Base-by-base conservation (phyloP, 2,888 invertebrate species). In the Eurytoma adleriae region DNA sequence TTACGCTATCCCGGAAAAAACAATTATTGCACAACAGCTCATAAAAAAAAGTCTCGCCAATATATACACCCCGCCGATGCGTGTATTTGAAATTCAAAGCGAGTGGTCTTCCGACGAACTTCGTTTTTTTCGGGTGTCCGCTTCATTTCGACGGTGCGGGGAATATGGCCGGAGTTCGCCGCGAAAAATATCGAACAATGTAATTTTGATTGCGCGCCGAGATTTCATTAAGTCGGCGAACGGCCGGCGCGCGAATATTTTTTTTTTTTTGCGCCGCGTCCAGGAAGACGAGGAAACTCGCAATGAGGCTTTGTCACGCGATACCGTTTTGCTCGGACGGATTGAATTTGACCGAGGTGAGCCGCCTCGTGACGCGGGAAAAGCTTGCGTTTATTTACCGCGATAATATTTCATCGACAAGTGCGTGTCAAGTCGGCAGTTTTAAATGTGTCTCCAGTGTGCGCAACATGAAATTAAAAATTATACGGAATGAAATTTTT, bases 111-210 rank as follows among this genome's bases (percentile, higher is more conserved):
- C 56, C 56, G 67, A 54, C 62, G 10, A 40, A 20, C 24, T 16
- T 50, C n/a, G 12, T 30, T 13, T 54, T 56, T 74, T 50, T 67
- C 59, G 13, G 59, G 7, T 54, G 5, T 30, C 10, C 62, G 40
- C 56, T 62, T 77, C 48, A 64, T 70, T 77, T 77, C 70, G 56
- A 13, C 27, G 59, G 10, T 7, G n/a, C 2, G 18, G n/a, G 30
- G 20, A 70, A 24, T 24, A 24, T 24, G 24, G 24, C 24, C 24
- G 24, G 12, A 40, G 56, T 13, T 24, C 16, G 50, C 13, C 67
- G 54, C 72, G 68, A 61, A 69, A 40, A 74, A 79, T 74, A 80
- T 67, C 75, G 70, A 75, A 80, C 75, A 80, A 80, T 80, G 75
- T 75, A 61, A 71, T 76, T 75, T 75, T 76, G 79, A 80, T 80